These are phyloP conservation scores for Helleia helle DNA, from an alignment of 2,888 invertebrate genomes.

Conservation along the genomic window DNA sequence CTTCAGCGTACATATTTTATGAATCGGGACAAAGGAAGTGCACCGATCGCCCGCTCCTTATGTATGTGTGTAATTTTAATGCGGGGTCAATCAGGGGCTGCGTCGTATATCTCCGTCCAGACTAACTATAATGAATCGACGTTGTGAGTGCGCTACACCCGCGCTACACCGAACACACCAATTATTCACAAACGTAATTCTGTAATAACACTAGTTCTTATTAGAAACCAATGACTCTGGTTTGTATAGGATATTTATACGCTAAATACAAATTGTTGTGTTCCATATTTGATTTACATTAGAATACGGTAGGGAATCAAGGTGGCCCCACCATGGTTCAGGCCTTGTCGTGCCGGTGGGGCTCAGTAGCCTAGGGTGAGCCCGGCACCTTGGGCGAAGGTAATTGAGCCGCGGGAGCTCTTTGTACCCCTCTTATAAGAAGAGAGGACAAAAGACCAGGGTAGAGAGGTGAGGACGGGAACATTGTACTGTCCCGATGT, in stretches of 20 bases:
- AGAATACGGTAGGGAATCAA: no score
- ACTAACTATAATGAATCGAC: constrained; percentile 69
- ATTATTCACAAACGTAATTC: constrained; percentile 69
- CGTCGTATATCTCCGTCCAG: constrained; percentile 68
- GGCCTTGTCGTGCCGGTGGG: no score
- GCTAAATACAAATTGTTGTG: no score
- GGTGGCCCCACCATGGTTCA: no score
- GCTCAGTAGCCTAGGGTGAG: no score
- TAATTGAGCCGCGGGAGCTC: no score
- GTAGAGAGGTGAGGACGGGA: no score
- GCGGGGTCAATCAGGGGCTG: constrained; percentile 72
- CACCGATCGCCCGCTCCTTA: constrained; percentile 43
- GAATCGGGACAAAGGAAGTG: constrained; percentile 59
- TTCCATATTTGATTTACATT: no score
- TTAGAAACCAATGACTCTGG: constrained; percentile 11
- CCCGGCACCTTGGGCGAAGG: no score
- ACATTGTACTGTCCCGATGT: no score
- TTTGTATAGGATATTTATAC: constrained; percentile 1
- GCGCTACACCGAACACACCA: constrained; percentile 71
- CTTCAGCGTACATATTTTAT: constrained; percentile 18
- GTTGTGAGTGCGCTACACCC: constrained; percentile 65
- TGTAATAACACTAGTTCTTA: constrained; percentile 21
- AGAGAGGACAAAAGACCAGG: no score
- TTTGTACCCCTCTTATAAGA: no score
- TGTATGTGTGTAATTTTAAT: constrained; percentile 72